Conservation (phyloP, 2,797 vertebrate genomes). For the Leptatherina wallacei region DNA sequence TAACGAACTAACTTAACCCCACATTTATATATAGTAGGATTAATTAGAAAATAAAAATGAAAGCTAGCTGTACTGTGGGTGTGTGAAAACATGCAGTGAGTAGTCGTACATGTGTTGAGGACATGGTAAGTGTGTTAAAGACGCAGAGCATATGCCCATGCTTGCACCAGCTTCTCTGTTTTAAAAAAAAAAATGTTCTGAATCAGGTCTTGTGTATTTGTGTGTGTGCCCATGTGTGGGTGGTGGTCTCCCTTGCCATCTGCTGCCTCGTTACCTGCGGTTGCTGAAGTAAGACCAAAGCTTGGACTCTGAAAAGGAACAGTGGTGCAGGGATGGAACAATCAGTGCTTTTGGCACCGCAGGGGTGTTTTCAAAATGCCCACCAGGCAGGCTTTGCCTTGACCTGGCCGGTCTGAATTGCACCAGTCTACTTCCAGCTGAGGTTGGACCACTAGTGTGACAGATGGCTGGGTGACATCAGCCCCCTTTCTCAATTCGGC, state of each 20-base stretch:
- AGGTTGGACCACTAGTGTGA: constrained; percentile 48
- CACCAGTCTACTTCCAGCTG: constrained; percentile 56
- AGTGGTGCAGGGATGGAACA: constrained; percentile 18
- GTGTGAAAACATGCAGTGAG: constrained; percentile 49
- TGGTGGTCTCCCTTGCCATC: constrained; percentile 72
- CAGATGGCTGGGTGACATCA: constrained; percentile 71
- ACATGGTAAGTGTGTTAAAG: constrained; percentile 17
- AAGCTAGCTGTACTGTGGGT: constrained; percentile 15
- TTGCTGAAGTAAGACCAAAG: constrained; percentile 30
- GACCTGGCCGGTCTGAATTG: constrained; percentile 38
- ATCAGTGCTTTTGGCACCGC: constrained; percentile 35
- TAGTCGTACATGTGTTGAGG: constrained; percentile 19
- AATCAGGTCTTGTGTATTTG: constrained; percentile 16
- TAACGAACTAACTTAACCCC: constrained; percentile 25
- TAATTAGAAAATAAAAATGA: constrained; percentile 16
- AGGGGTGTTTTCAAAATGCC: constrained; percentile 30
- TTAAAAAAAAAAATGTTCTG: constrained; percentile 10
- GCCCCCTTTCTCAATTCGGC: constrained; percentile 20
- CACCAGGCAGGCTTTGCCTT: constrained; percentile 37
- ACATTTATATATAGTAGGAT: constrained; percentile 45
- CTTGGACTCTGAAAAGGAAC: constrained; percentile 42
- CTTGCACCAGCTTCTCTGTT: constrained; percentile 33
- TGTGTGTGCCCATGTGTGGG: constrained; percentile 42
- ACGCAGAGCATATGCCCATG: constrained; percentile 58
- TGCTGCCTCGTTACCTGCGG: constrained; percentile 62